Percentiles rank a stretch among this genome's conserved stretches.
phyloP scores from a whole-genome alignment of 2,888 invertebrate genomes.

The Argyra leucocephala region DNA sequence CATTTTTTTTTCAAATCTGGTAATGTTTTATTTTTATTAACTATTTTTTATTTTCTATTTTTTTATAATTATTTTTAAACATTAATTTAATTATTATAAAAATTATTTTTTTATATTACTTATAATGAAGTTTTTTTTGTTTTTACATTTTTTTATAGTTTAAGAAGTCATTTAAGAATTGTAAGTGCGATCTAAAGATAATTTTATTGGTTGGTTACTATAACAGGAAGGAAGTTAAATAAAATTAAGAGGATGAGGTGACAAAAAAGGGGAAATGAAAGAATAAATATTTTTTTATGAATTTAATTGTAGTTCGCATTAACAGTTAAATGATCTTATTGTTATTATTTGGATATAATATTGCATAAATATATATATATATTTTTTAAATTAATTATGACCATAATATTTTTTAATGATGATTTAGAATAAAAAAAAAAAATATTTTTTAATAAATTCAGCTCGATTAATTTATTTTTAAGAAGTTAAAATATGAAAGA shows the following conservation, averaged over 20 bases:
- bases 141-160: background rate
- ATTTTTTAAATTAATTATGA: no score
- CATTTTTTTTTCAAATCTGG: background rate
- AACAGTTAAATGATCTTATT: constrained; percentile 1
- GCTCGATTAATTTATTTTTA: no score
- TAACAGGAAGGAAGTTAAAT: background rate
- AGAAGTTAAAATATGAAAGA: no score
- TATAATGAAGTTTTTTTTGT: background rate
- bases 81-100: background rate
- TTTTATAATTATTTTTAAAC: background rate
- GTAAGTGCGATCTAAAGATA: no score
- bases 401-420: no score
- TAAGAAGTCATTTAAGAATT: no score
- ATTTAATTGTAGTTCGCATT: background rate
- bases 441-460: no score
- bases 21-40: background rate
- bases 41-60: background rate
- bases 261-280: background rate
- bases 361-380: no score
- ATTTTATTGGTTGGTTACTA: background rate
- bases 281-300: background rate
- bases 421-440: no score
- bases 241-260: background rate
- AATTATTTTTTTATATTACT: no score
- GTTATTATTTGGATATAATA: no score